A percentile compares a stretch with the other conserved stretches of the same genome.
These are phyloP conservation scores for Neotoxoptera formosana DNA, from an alignment of 1,140 invertebrate genomes.

Conservation along the genomic window DNA sequence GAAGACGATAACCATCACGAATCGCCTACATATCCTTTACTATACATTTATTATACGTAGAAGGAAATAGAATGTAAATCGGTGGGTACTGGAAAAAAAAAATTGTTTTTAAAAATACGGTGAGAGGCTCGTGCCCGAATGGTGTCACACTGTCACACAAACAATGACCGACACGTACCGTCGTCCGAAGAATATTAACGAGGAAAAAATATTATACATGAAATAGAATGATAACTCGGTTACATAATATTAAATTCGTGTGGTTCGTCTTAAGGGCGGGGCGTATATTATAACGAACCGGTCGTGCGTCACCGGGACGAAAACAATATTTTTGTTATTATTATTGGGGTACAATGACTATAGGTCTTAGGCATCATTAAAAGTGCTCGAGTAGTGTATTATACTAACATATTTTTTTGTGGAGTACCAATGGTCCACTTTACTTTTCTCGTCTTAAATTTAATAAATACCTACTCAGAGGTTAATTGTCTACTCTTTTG, in stretches of 20 bases:
- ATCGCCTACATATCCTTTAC: slow-evolving; percentile 13
- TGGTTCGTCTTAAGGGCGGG: neutral
- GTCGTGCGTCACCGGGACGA: neutral
- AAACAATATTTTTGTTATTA: neutral
- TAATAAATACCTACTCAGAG: neutral
- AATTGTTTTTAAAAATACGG: neutral
- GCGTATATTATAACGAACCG: neutral
- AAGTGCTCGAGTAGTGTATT: neutral
- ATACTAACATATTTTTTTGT: too few species aligned
- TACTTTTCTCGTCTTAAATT: neutral
- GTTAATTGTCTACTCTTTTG: neutral
- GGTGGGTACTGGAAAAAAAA: neutral
- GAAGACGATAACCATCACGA: neutral
- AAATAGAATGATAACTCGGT: neutral
- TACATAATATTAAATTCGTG: neutral
- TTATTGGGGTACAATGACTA: neutral
- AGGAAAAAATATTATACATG: neutral
- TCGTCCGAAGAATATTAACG: slow-evolving; percentile 3
- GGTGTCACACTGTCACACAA: neutral
- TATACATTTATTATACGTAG: neutral
- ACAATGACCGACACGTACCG: neutral
- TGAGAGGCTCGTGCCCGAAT: slow-evolving; percentile 23
- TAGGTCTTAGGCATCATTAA: neutral
- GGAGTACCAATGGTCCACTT: too few species aligned
- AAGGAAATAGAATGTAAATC: neutral